These are phyloP conservation scores for Sylvietta virens DNA, from an alignment of 2,113 vertebrate genomes.

Conservation along the genomic window DNA sequence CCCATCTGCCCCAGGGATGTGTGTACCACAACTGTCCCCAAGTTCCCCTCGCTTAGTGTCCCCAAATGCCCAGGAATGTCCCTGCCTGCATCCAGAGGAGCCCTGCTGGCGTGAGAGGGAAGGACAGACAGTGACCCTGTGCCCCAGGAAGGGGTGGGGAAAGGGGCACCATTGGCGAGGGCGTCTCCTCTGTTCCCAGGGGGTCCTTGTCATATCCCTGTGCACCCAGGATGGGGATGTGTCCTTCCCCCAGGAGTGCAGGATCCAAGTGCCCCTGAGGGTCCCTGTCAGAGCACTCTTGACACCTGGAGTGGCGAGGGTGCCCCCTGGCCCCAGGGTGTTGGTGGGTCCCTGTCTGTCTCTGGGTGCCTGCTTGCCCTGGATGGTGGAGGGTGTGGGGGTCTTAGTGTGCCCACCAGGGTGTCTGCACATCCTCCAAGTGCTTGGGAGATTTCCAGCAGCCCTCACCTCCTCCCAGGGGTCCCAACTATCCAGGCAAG, in stretches of 20 bases:
- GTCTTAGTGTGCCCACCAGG: too few species aligned
- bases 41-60: not conserved
- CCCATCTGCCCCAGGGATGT: not conserved
- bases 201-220: not conserved
- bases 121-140: too few species aligned
- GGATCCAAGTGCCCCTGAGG: not conserved
- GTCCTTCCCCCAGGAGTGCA: not conserved
- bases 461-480: not conserved
- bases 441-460: not conserved
- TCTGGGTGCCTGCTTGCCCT: not conserved
- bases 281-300: not conserved
- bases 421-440: not conserved
- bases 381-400: not conserved
- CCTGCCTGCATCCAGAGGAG: not conserved
- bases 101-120: not conserved
- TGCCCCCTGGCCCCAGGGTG: not conserved
- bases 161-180: rapidly evolving
- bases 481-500: not conserved
- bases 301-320: not conserved
- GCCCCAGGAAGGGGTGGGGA: not conserved
- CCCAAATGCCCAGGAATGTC: not conserved
- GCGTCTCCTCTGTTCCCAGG: not conserved
- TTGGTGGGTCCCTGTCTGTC: not conserved
- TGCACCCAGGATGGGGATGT: not conserved
- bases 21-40: not conserved